Percentiles rank a stretch among this genome's conserved stretches.
These are phyloP conservation scores for Chrysogorgia sp. DNA, from an alignment of 92 coral and sea anemone genomes.

Conservation along the genomic window DNA sequence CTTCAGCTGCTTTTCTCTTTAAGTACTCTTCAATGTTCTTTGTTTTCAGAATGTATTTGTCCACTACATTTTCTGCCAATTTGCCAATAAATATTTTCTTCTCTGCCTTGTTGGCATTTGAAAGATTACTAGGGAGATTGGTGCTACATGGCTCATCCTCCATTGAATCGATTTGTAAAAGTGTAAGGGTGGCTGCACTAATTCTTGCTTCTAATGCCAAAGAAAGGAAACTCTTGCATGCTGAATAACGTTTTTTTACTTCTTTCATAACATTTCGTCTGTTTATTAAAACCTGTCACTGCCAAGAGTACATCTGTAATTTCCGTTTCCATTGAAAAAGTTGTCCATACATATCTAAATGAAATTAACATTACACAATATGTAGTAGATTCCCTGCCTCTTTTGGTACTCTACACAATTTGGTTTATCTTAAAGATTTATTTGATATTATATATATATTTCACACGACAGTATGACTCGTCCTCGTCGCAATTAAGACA, in stretches of 20 bases:
- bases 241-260: slow-evolving; percentile 8
- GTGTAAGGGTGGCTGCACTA: slow-evolving; percentile 1
- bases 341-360: slow-evolving; percentile 28
- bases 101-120: background rate
- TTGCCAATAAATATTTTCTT: background rate
- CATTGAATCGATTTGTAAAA: background rate
- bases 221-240: background rate
- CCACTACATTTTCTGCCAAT: background rate
- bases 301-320: slow-evolving; percentile 4
- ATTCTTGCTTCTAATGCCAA: background rate
- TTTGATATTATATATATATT: no score
- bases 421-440: no score
- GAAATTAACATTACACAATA: background rate
- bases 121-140: background rate
- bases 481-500: no score
- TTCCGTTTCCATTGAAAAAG: background rate
- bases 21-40: background rate
- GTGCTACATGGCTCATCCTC: background rate
- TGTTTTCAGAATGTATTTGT: background rate
- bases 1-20: background rate
- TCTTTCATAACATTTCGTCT: slow-evolving; percentile 14
- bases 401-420: no score
- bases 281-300: slow-evolving; percentile 8
- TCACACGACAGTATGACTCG: no score
- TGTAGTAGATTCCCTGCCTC: no score